Percentiles rank a stretch among this genome's conserved stretches.
Conservation (phyloP, 2,797 vertebrate genomes). For the Lycodopsis pacificus region DNA sequence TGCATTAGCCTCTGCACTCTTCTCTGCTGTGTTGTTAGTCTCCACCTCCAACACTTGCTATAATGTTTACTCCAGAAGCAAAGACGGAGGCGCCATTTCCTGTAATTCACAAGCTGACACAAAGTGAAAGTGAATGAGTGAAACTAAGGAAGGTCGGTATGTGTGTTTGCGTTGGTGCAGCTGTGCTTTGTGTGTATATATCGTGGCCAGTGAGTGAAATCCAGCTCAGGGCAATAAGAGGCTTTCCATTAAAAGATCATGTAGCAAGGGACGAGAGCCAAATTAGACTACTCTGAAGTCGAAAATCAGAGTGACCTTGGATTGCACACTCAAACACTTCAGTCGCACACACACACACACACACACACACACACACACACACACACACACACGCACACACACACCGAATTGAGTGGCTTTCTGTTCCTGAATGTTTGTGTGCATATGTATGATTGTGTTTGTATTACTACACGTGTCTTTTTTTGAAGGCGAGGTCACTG, state of each 20-base stretch:
- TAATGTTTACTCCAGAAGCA: no score
- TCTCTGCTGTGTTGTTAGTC: no score
- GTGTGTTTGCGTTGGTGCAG: not conserved
- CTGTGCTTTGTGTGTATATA: not conserved
- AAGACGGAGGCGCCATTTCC: no score
- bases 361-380: no score
- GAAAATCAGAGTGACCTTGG: constrained; percentile 35
- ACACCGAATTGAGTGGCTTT: not conserved
- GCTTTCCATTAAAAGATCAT: constrained; percentile 34
- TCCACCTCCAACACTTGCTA: no score
- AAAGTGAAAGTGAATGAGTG: constrained; percentile 7
- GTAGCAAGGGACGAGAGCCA: constrained; percentile 24
- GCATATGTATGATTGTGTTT: constrained; percentile 12
- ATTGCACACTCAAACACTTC: not conserved
- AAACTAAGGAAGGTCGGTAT: not conserved
- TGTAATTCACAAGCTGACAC: not conserved
- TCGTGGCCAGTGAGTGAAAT: not conserved
- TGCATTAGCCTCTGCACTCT: no score
- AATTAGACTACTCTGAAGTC: constrained; percentile 36
- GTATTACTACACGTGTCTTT: constrained; percentile 17
- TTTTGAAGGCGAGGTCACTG: constrained; percentile 39
- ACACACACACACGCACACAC: no score
- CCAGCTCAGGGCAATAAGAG: constrained; percentile 27
- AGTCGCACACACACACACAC: not conserved
- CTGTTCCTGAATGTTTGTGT: not conserved